Evolutionary conservation across 2,113 vertebrate genomes (phyloP).

Genomic region (Redunca redunca): DNA sequence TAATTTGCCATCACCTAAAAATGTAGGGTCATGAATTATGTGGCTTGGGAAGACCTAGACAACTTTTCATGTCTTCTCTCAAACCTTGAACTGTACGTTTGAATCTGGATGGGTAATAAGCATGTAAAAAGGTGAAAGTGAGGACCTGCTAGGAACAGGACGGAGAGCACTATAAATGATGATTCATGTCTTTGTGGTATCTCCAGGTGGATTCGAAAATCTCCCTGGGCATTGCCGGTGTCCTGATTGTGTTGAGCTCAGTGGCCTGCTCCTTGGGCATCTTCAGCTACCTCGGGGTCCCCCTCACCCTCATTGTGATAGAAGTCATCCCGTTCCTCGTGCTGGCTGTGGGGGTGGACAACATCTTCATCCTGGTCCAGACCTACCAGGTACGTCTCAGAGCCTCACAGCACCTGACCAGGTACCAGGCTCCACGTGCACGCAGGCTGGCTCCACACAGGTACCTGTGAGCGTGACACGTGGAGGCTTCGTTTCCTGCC

Average conservation of each 20-base stretch:
- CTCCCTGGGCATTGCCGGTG: slow-evolving; percentile 93
- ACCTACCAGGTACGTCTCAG: slow-evolving; percentile 87
- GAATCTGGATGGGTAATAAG: background rate
- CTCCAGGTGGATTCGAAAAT: slow-evolving; percentile 95
- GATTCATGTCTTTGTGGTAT: background rate
- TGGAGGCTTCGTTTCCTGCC: background rate
- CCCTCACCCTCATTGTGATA: slow-evolving; percentile 95
- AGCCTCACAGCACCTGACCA: rapidly evolving
- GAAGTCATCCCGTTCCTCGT: slow-evolving; percentile 99
- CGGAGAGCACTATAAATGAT: rapidly evolving
- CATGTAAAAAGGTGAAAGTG: background rate
- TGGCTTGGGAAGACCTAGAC: background rate
- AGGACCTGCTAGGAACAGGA: background rate
- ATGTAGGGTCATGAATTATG: background rate
- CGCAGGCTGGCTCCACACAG: rapidly evolving
- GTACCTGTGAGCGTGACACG: rapidly evolving
- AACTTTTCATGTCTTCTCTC: background rate
- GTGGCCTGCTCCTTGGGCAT: slow-evolving; percentile 93
- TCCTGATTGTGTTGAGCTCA: slow-evolving; percentile 95
- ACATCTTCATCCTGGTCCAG: slow-evolving; percentile 98
- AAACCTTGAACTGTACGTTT: background rate
- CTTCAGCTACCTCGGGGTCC: slow-evolving; percentile 92
- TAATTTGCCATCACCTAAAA: background rate
- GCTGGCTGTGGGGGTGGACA: slow-evolving; percentile 97
- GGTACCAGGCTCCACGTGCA: rapidly evolving